Conservation (phyloP, 2,888 invertebrate species). For the Acronicta psi region DNA sequence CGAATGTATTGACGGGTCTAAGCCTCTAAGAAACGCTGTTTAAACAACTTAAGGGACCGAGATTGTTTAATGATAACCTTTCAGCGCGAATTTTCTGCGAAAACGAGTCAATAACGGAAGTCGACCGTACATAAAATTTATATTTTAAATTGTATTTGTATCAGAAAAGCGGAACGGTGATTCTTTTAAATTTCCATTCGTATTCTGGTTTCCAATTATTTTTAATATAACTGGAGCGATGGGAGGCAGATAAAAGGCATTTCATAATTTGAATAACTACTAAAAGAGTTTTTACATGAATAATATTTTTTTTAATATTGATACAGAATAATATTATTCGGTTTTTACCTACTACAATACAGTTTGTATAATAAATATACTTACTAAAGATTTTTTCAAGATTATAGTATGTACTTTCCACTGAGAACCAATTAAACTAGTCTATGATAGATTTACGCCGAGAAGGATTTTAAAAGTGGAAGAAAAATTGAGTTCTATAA, state of each 20-base stretch:
- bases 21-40: conserved; percentile 55
- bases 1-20: conserved; percentile 74
- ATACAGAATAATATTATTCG: too few relatives aligned
- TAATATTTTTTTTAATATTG: neutral
- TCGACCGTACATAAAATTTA: conserved; percentile 39
- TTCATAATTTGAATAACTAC: conserved; percentile 38
- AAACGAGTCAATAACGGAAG: conserved; percentile 43
- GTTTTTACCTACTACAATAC: too few relatives aligned
- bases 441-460: neutral
- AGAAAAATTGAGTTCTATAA: conserved; percentile 1
- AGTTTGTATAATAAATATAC: neutral
- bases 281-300: conserved; percentile 7
- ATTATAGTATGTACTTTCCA: neutral
- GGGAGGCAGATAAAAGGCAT: conserved; percentile 41
- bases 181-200: conserved; percentile 45
- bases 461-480: conserved; percentile 1
- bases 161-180: conserved; percentile 37
- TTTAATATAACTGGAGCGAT: conserved; percentile 47
- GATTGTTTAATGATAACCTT: conserved; percentile 67
- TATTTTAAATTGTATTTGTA: conserved; percentile 47
- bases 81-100: conserved; percentile 43
- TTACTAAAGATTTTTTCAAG: neutral
- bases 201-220: conserved; percentile 55
- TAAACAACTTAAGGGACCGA: conserved; percentile 65
- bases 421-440: neutral